A percentile compares a stretch with the other conserved stretches of the same genome.
These are phyloP conservation scores for Nematostella vectensis DNA, from an alignment of 92 coral and sea anemone genomes.

Conservation along the genomic window DNA sequence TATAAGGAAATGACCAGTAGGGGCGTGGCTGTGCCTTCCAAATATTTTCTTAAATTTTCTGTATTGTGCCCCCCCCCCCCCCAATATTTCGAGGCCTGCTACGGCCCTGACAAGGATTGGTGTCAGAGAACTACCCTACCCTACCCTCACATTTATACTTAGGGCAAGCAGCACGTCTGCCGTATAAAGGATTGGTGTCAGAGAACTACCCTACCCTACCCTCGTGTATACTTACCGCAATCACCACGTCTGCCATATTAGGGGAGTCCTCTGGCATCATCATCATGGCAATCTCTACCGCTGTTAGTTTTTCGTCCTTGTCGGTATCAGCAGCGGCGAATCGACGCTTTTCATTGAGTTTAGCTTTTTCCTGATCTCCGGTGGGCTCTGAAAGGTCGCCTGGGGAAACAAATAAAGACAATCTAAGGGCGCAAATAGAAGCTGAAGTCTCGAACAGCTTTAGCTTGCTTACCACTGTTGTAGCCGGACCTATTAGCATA, in stretches of 20 bases:
- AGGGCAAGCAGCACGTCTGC: no score
- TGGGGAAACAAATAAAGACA: not conserved
- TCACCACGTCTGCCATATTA: constrained; percentile 41
- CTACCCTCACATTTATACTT: no score
- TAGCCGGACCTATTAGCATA: constrained; percentile 20
- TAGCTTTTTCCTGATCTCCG: constrained; percentile 21
- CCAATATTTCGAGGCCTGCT: no score
- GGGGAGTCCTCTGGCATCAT: constrained; percentile 60
- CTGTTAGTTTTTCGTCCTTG: constrained; percentile 35
- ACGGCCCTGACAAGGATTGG: no score
- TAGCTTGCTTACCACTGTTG: constrained; percentile 12
- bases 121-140: no score
- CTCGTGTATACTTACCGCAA: constrained; percentile 34
- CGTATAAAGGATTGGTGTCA: no score
- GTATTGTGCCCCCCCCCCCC: no score
- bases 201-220: no score
- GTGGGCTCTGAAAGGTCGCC: constrained; percentile 22
- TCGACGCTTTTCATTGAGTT: constrained; percentile 39
- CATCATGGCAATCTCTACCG: constrained; percentile 49
- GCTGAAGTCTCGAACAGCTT: constrained; percentile 5
- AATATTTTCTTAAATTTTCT: no score
- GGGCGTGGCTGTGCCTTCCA: no score
- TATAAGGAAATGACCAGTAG: no score
- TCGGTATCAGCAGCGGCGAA: constrained; percentile 49
- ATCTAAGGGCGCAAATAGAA: no score